A percentile compares a stretch with the other conserved stretches of the same genome.
Conservation (phyloP, 2,113 vertebrate genomes). For the Gasterosteus nipponicus region DNA sequence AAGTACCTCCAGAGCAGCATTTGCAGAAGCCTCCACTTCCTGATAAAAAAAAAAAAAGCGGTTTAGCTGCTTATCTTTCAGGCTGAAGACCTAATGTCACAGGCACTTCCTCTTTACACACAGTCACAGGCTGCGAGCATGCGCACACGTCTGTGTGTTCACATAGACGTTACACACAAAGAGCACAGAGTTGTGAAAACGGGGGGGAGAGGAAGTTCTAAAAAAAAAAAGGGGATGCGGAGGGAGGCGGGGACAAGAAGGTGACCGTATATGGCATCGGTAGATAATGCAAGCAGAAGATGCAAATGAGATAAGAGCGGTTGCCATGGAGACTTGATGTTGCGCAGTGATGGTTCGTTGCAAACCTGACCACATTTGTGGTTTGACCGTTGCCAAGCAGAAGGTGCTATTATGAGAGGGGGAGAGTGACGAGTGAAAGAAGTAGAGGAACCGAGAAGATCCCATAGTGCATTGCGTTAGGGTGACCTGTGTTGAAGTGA, state of each 20-base stretch:
- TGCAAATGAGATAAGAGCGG: slow-evolving; percentile 79
- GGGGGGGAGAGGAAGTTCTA: slow-evolving; percentile 65
- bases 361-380: slow-evolving; percentile 76
- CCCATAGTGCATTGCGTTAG: slow-evolving; percentile 78
- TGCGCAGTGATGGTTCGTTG: slow-evolving; percentile 76
- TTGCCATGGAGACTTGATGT: slow-evolving; percentile 80
- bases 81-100: slow-evolving; percentile 54
- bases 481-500: slow-evolving; percentile 72
- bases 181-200: slow-evolving; percentile 52
- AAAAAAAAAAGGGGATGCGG: slow-evolving; percentile 44
- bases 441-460: slow-evolving; percentile 64
- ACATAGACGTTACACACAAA: slow-evolving; percentile 2
- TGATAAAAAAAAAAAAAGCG: slow-evolving; percentile 51
- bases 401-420: slow-evolving; percentile 76
- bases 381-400: slow-evolving; percentile 79
- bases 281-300: slow-evolving; percentile 75
- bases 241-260: slow-evolving; percentile 51
- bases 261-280: slow-evolving; percentile 73
- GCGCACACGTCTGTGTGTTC: not conserved
- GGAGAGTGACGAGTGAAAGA: slow-evolving; percentile 49
- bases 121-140: slow-evolving; percentile 16
- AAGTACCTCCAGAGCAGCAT: slow-evolving; percentile 29
- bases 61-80: slow-evolving; percentile 65
- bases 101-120: slow-evolving; percentile 71
- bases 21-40: slow-evolving; percentile 66